Percentiles rank a stretch among this genome's conserved stretches.
Conservation (phyloP, 2,797 vertebrate genomes). For the Oceanodroma leucorhoa region DNA sequence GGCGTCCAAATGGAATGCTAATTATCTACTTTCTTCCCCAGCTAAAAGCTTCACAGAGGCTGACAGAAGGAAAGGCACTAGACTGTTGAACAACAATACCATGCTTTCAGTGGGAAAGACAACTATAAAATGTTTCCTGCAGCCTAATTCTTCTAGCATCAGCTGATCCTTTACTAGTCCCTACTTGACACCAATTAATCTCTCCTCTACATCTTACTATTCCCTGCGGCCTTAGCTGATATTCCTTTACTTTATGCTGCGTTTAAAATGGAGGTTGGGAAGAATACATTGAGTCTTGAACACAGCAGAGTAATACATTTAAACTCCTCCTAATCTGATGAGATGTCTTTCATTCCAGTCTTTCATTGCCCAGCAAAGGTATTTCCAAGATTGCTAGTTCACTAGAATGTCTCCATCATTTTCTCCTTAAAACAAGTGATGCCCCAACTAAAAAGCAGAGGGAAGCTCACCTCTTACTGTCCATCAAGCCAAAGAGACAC, state of each 20-base stretch:
- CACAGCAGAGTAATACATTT: not conserved
- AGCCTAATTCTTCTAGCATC: constrained; percentile 77
- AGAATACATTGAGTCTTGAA: not conserved
- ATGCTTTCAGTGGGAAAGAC: constrained; percentile 70
- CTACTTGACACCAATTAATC: constrained; percentile 85
- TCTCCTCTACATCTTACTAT: constrained; percentile 46
- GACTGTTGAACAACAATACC: constrained; percentile 76
- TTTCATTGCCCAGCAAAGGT: not conserved
- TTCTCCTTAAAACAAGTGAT: constrained; percentile 1
- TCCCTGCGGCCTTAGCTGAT: not conserved
- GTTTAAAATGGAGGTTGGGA: constrained; percentile 1
- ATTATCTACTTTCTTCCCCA: constrained; percentile 49
- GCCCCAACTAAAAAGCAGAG: not conserved
- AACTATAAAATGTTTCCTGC: constrained; percentile 85
- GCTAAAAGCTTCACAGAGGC: constrained; percentile 39
- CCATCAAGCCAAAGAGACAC: not conserved
- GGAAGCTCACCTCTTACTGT: not conserved
- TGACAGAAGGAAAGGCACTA: constrained; percentile 78
- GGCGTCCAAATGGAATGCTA: constrained; percentile 50
- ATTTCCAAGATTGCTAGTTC: not conserved
- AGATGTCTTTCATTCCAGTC: not conserved
- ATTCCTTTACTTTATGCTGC: constrained; percentile 9
- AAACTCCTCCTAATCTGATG: not conserved
- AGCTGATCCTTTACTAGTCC: constrained; percentile 77
- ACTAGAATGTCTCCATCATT: not conserved